These are phyloP conservation scores for Caenorhabditis imperialis DNA, from an alignment of 2,888 invertebrate genomes.

Conservation along the genomic window DNA sequence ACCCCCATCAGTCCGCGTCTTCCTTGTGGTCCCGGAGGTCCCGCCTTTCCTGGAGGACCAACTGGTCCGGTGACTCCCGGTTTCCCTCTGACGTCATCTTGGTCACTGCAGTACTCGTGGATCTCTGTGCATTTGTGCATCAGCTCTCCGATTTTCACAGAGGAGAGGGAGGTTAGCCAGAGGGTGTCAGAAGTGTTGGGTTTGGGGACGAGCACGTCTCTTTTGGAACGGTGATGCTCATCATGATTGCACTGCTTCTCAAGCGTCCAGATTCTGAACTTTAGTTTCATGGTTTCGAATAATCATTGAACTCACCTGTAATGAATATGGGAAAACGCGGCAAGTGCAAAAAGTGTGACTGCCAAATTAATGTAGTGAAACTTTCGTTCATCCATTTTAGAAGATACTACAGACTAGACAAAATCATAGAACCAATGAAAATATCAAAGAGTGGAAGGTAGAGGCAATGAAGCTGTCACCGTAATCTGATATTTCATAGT, in stretches of 20 bases:
- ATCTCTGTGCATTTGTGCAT: conserved; percentile 74
- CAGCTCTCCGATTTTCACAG: conserved; percentile 71
- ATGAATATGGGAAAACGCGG: conserved; percentile 39
- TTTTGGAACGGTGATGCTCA: conserved; percentile 11
- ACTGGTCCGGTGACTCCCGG: conserved; percentile 61
- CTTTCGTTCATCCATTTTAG: conserved; percentile 31
- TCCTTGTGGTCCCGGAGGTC: conserved; percentile 66
- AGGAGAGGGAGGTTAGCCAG: conserved; percentile 68
- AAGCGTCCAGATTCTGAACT: conserved; percentile 2
- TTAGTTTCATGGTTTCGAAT: conserved; percentile 23
- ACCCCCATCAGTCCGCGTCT: conserved; percentile 65
- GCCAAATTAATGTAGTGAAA: conserved; percentile 27
- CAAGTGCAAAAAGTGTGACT: conserved; percentile 16
- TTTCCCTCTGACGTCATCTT: conserved; percentile 57
- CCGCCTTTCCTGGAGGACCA: conserved; percentile 62
- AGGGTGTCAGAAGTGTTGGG: conserved; percentile 46
- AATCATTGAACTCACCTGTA: conserved; percentile 18
- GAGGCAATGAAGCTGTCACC: too few relatives aligned
- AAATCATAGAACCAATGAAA: too few relatives aligned
- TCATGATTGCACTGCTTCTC: neutral
- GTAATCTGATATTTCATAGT: too few relatives aligned
- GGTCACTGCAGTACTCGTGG: conserved; percentile 75
- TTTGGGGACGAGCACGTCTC: conserved; percentile 14
- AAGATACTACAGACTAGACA: too few relatives aligned
- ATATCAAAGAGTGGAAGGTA: too few relatives aligned